Evolutionary conservation across 1,140 invertebrate genomes (phyloP).

Genomic region (Fopius arisanus): DNA sequence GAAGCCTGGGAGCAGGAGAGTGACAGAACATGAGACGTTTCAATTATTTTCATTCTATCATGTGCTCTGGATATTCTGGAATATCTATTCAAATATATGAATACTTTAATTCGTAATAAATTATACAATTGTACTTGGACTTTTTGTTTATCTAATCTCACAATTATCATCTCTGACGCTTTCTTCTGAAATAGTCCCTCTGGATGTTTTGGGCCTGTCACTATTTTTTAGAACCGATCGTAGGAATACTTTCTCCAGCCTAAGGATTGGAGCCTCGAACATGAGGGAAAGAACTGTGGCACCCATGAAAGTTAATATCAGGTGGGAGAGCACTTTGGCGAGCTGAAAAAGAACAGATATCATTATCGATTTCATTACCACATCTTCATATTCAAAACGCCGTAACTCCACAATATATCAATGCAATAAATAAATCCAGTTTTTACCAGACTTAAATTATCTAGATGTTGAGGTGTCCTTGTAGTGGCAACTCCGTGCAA

Average conservation of each 20-base stretch:
- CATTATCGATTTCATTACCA: too few relatives aligned
- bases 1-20: slow-evolving; percentile 50
- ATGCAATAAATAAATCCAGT: too few relatives aligned
- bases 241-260: slow-evolving; percentile 72
- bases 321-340: slow-evolving; percentile 66
- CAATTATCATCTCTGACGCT: slow-evolving; percentile 38
- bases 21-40: slow-evolving; percentile 46
- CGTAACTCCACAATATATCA: too few relatives aligned
- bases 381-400: too few relatives aligned
- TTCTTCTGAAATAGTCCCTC: slow-evolving; percentile 28
- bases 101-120: slow-evolving; percentile 24
- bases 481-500: slow-evolving; percentile 68
- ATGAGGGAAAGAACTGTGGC: slow-evolving; percentile 71
- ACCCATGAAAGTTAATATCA: slow-evolving; percentile 68
- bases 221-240: slow-evolving; percentile 35
- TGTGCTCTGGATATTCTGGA: not conserved
- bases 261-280: slow-evolving; percentile 76
- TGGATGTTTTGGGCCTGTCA: not conserved
- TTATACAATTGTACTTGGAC: slow-evolving; percentile 20
- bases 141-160: not conserved
- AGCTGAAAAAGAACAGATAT: slow-evolving; percentile 58
- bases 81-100: not conserved
- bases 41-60: not conserved
- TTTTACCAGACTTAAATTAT: slow-evolving; percentile 64
- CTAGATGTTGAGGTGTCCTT: slow-evolving; percentile 65